Conservation (phyloP, 2,797 vertebrate species). For the Falco naumanni region DNA sequence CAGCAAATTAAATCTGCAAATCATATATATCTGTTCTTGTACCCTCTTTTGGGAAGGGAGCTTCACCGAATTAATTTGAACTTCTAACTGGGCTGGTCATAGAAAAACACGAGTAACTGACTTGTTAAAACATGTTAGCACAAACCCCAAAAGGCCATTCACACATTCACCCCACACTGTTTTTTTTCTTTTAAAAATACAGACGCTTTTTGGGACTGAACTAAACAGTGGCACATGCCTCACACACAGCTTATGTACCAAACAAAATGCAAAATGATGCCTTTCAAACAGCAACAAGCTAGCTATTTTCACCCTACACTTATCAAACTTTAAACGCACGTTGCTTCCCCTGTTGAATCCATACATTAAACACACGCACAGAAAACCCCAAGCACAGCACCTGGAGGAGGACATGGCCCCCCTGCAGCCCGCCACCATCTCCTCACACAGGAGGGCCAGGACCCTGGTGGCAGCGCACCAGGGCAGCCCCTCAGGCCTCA, state of each 20-base stretch:
- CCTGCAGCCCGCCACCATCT: rapidly evolving
- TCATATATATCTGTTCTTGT: neutral
- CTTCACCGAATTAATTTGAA: neutral
- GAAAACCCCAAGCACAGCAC: rapidly evolving
- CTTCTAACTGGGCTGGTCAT: neutral
- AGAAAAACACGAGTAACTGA: neutral
- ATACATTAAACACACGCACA: rapidly evolving
- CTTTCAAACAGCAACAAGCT: neutral
- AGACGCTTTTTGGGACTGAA: neutral
- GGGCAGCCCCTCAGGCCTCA: rapidly evolving
- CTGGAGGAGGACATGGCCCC: too few relatives aligned
- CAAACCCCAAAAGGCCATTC: neutral
- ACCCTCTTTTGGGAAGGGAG: neutral
- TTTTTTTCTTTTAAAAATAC: neutral
- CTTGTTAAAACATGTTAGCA: neutral
- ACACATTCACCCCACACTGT: neutral
- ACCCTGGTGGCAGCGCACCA: rapidly evolving
- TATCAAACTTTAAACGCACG: rapidly evolving
- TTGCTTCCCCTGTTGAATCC: neutral
- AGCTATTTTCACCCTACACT: neutral
- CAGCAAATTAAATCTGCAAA: neutral
- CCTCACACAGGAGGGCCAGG: rapidly evolving
- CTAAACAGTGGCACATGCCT: neutral
- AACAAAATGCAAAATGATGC: neutral
- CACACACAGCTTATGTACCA: rapidly evolving